These are phyloP conservation scores for Xiphias gladius DNA, from an alignment of 2,113 vertebrate species.

Conservation along the genomic window DNA sequence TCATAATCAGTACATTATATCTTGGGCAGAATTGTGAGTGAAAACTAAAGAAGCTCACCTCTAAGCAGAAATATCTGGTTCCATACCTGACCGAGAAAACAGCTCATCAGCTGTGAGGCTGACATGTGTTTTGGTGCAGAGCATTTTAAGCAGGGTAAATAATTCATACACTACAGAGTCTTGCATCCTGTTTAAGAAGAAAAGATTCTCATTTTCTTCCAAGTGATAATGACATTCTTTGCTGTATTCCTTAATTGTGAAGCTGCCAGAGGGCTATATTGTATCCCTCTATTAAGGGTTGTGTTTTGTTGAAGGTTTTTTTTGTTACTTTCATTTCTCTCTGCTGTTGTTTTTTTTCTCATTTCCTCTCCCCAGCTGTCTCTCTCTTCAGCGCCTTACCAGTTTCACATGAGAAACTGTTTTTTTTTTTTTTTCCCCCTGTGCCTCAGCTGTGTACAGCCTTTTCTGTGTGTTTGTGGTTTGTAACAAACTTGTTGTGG, in stretches of 20 bases:
- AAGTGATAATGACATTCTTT: conserved; percentile 67
- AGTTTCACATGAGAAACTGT: conserved; percentile 42
- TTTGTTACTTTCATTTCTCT: conserved; percentile 45
- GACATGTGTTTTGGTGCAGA: conserved; percentile 58
- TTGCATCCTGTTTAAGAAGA: conserved; percentile 57
- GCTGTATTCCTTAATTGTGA: conserved; percentile 56
- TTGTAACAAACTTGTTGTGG: conserved; percentile 54
- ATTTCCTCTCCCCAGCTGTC: conserved; percentile 37
- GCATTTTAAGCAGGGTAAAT: conserved; percentile 75
- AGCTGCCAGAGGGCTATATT: conserved; percentile 41
- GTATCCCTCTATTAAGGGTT: conserved; percentile 76
- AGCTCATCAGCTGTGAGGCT: conserved; percentile 60
- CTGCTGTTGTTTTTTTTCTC: conserved; percentile 21
- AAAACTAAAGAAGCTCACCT: conserved; percentile 49
- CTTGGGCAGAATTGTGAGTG: conserved; percentile 16
- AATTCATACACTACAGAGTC: conserved; percentile 60
- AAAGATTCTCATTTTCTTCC: conserved; percentile 40
- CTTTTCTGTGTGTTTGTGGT: conserved; percentile 60
- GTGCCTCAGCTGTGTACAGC: conserved; percentile 45
- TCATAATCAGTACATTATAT: conserved; percentile 39
- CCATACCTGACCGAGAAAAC: conserved; percentile 57
- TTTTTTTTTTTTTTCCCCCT: conserved; percentile 10
- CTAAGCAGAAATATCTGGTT: conserved; percentile 43
- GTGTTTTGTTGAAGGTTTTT: conserved; percentile 6
- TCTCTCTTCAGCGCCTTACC: conserved; percentile 28